A percentile compares a stretch with the other conserved stretches of the same genome.
phyloP scores from a whole-genome alignment of 2,797 vertebrate species.

The Diplodus sargus region DNA sequence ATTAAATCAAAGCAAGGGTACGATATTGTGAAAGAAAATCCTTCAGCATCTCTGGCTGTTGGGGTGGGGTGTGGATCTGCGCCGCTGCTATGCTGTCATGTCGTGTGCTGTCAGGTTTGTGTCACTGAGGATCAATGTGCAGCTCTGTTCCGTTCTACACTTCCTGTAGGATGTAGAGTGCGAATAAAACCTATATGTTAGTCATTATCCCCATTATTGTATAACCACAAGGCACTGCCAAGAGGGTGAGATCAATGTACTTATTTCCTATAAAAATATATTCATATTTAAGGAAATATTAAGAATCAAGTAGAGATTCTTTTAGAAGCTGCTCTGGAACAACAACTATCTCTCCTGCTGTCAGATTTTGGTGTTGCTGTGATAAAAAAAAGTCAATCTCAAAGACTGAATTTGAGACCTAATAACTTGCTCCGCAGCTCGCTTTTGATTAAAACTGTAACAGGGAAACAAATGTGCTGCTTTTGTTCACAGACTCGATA shows the following conservation, averaged over 20 bases:
- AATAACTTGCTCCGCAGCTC: neutral
- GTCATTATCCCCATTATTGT: neutral
- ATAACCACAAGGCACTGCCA: neutral
- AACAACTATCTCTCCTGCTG: neutral
- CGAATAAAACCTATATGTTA: neutral
- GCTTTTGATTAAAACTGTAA: slow-evolving; percentile 13
- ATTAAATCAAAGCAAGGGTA: neutral
- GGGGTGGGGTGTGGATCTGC: slow-evolving; percentile 2
- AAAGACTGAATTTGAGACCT: neutral
- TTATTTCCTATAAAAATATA: neutral
- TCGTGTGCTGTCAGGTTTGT: slow-evolving; percentile 23
- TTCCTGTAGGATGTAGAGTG: neutral
- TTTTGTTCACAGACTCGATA: slow-evolving; percentile 10
- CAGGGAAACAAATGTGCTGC: slow-evolving; percentile 4
- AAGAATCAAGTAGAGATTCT: neutral
- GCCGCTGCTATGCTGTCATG: slow-evolving; percentile 34
- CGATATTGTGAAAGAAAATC: neutral
- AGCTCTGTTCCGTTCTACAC: neutral
- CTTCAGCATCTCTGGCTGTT: neutral
- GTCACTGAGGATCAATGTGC: slow-evolving; percentile 9
- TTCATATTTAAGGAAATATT: neutral
- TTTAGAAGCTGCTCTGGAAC: neutral
- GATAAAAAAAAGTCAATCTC: neutral
- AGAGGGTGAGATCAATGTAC: neutral
- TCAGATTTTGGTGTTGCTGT: neutral